Evolutionary conservation across 2,797 vertebrate genomes (phyloP), one percentile per base, ranked within the genome.

Genomic region (Neosalanx taihuensis): DNA sequence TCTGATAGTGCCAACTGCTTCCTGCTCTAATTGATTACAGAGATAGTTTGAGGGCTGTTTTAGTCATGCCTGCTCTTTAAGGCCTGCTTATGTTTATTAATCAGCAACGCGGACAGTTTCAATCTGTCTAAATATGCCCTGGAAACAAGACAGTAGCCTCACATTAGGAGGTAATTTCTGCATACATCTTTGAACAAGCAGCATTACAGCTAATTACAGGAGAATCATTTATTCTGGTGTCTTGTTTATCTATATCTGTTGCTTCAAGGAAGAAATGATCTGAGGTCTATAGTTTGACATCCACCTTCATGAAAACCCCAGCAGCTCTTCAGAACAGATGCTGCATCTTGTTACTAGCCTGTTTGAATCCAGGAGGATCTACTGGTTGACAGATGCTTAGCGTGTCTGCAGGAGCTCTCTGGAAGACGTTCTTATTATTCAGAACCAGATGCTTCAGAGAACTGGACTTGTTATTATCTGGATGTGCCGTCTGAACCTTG

Each of bases 371-470:
- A 76, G 75, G 70, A 72, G 66, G 17, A 33, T 59, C 7, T 71
- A 58, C 72, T 59, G 77, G 80, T 77, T 81, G 73, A 81, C 66
- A 69, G 76, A 83, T 78, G 75, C 77, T 3, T 2, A 61, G 29
- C 30, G 15, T 31, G 26, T 17, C 1, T 64, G 72, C 74, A 70
- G 77, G 60, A 72, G 72, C 68, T 77, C 67, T 69, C 82, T 73
- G 78, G 67, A 70, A 80, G 79, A 71, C 73, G 63, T 29, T 33
- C 58, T 71, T 79, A 63, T 74, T 58, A 75, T 77, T 79, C 71
- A 76, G 31, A 79, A 84, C 79, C 88, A 89, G 89, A 87, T 90
- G 86, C 83, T 41, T 37, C 67, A 74, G 86, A 85, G 83, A 86
- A 76, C 71, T 65, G 51, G 67, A 86, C 76, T 80, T 82, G 76